Conservation (phyloP, 2,888 invertebrate genomes). For the Atethmia centrago region DNA sequence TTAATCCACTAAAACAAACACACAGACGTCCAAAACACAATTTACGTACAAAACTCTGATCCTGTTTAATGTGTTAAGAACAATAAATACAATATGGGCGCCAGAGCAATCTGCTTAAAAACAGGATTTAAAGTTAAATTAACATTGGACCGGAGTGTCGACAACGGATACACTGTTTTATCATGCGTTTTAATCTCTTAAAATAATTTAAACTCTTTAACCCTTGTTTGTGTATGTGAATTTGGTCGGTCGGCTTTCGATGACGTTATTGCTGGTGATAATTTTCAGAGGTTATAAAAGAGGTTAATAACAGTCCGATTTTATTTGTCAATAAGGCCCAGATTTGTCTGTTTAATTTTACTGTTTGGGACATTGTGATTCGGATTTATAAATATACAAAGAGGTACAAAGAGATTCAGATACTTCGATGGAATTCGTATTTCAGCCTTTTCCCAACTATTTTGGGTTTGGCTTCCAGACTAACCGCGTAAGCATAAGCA, state of each 20-base stretch:
- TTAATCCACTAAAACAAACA: conserved; percentile 52
- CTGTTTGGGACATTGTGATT: conserved; percentile 10
- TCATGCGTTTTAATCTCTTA: conserved; percentile 83
- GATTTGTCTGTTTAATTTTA: conserved; percentile 25
- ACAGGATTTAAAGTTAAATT: conserved; percentile 82
- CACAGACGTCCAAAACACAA: conserved; percentile 58
- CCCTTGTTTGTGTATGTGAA: conserved; percentile 74
- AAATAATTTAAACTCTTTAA: conserved; percentile 86
- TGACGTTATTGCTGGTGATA: conserved; percentile 48
- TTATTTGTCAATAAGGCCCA: conserved; percentile 21
- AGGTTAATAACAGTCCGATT: conserved; percentile 27
- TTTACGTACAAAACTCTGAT: conserved; percentile 62
- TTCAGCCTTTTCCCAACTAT: background rate
- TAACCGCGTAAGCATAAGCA: no score
- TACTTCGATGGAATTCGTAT: background rate
- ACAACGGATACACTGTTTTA: conserved; percentile 74
- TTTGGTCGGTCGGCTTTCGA: conserved; percentile 53
- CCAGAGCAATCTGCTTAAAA: conserved; percentile 68
- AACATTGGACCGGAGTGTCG: conserved; percentile 75
- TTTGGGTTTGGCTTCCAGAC: background rate
- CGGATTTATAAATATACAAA: conserved; percentile 11
- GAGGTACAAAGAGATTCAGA: background rate
- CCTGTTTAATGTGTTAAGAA: conserved; percentile 64
- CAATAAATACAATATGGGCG: conserved; percentile 66
- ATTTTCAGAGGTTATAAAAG: conserved; percentile 48